These are phyloP conservation scores for Syrphus vitripennis DNA, from an alignment of 2,888 invertebrate genomes.

Conservation along the genomic window DNA sequence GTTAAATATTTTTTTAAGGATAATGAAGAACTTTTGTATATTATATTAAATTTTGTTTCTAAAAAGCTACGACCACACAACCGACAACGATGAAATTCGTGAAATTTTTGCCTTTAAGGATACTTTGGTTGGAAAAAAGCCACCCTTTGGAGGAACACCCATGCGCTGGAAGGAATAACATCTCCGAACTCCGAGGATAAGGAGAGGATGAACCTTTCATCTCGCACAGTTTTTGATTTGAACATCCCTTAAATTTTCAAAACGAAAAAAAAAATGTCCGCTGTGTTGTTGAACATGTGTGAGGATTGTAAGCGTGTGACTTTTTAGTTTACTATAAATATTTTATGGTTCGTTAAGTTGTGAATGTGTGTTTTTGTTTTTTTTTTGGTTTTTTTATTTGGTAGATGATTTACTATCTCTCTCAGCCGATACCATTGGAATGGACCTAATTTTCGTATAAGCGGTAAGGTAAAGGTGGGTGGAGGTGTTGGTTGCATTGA, in stretches of 20 bases:
- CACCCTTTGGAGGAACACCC: conserved; percentile 66
- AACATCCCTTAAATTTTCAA: conserved; percentile 53
- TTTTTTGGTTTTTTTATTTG: conserved; percentile 22
- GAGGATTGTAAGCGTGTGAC: conserved; percentile 48
- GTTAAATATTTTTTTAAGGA: conserved; percentile 21
- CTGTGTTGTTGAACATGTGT: conserved; percentile 48
- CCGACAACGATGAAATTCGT: conserved; percentile 80
- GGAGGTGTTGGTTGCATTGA: conserved; percentile 65
- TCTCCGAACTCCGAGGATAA: conserved; percentile 14
- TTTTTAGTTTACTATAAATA: conserved; percentile 71
- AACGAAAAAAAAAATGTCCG: conserved; percentile 13
- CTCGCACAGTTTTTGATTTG: conserved; percentile 24
- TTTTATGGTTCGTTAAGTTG: conserved; percentile 71
- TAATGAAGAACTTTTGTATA: conserved; percentile 55
- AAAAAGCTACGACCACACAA: conserved; percentile 78
- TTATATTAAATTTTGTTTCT: conserved; percentile 72
- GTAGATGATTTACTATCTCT: conserved; percentile 34
- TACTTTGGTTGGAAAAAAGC: conserved; percentile 58
- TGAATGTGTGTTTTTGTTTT: conserved; percentile 43
- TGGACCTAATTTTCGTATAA: conserved; percentile 67
- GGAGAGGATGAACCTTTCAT: conserved; percentile 66
- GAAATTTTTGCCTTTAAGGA: conserved; percentile 75
- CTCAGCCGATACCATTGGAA: conserved; percentile 67
- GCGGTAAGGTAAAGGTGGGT: conserved; percentile 30
- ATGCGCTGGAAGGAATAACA: conserved; percentile 66